phyloP scores from a whole-genome alignment of 2,888 invertebrate genomes.

The Eupeodes latifasciatus region DNA sequence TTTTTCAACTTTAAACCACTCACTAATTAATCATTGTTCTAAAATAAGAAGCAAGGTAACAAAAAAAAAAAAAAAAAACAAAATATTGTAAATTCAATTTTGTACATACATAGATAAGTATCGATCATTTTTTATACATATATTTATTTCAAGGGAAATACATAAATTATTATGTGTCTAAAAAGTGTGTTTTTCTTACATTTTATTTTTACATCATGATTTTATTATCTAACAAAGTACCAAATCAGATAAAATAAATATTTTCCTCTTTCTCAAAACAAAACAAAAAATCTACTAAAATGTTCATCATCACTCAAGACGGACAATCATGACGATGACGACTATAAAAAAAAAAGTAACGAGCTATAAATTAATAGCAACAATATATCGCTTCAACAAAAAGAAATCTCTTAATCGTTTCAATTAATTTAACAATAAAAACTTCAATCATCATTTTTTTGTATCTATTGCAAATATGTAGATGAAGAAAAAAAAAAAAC shows the following conservation, averaged over 20 bases:
- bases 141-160: slow-evolving; percentile 25
- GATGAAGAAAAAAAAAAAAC: background rate
- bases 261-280: background rate
- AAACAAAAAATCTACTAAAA: background rate
- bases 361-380: slow-evolving; percentile 30
- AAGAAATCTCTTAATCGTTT: slow-evolving; percentile 32
- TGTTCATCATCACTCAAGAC: slow-evolving; percentile 11
- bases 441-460: slow-evolving; percentile 34
- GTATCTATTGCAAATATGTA: slow-evolving; percentile 17
- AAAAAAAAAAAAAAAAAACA: too few relatives aligned
- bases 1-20: background rate
- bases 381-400: slow-evolving; percentile 37
- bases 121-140: slow-evolving; percentile 9
- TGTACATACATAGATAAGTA: slow-evolving; percentile 3
- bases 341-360: slow-evolving; percentile 16
- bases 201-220: slow-evolving; percentile 4
- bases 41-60: background rate
- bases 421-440: slow-evolving; percentile 56
- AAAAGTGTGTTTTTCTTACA: slow-evolving; percentile 6
- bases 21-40: slow-evolving; percentile 22
- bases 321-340: background rate
- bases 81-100: background rate
- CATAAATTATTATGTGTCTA: slow-evolving; percentile 16
- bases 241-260: background rate
- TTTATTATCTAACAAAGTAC: background rate